Evolutionary conservation across 2,888 invertebrate genomes (phyloP).

Genomic region (Endomychus coccineus): DNA sequence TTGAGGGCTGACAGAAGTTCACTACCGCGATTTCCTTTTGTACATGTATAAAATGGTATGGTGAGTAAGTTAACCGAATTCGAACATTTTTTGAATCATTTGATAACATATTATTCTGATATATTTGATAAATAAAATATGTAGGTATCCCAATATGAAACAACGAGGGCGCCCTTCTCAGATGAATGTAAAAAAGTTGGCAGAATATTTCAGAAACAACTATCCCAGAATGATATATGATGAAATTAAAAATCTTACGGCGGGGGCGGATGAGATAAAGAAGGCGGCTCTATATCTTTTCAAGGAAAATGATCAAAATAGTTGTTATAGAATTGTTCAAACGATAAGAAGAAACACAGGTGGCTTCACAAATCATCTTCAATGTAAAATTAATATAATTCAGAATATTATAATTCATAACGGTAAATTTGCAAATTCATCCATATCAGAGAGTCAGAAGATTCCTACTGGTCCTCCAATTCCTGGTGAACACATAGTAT

Average conservation of each 20-base stretch:
- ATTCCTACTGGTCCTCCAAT: no score
- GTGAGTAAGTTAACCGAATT: no score
- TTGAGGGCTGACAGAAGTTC: no score
- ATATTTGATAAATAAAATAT: no score
- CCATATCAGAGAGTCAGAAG: no score
- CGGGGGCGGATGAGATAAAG: conserved; percentile 1
- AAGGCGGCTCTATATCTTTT: conserved; percentile 2
- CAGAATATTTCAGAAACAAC: not conserved
- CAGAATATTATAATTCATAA: conserved; percentile 2
- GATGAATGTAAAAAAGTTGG: not conserved
- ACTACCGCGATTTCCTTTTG: no score
- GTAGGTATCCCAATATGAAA: not conserved
- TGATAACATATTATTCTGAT: no score
- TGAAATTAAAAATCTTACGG: conserved; percentile 1
- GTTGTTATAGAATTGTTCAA: conserved; percentile 1
- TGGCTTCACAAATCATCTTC: not conserved
- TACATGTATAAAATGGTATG: no score
- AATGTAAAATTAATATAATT: not conserved
- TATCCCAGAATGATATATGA: no score
- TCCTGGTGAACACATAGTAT: no score
- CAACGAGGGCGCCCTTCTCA: not conserved
- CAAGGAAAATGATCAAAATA: not conserved
- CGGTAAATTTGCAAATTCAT: not conserved
- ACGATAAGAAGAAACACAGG: conserved; percentile 1
- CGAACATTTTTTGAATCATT: no score